phyloP scores from a whole-genome alignment of 2,888 invertebrate genomes.

The Coleophora flavipennella region DNA sequence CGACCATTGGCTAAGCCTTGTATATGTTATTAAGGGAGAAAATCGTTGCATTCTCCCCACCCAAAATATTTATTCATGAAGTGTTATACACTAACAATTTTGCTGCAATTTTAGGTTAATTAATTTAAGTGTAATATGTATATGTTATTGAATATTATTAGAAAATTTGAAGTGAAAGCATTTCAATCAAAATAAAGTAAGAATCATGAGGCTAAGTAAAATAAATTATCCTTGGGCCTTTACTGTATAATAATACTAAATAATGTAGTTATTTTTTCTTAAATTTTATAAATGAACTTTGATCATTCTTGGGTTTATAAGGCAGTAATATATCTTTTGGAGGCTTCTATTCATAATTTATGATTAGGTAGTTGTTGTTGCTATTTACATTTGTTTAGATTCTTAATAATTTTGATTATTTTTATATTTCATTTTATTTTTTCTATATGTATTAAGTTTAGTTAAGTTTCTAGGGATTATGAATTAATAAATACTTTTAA shows the following conservation, averaged over 20 bases:
- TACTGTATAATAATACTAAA: neutral
- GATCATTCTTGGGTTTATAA: conserved; percentile 38
- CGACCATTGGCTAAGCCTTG: conserved; percentile 60
- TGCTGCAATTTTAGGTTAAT: conserved; percentile 43
- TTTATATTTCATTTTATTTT: conserved; percentile 6
- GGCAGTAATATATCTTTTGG: conserved; percentile 43
- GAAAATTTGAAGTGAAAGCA: neutral
- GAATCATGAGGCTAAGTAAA: conserved; percentile 40
- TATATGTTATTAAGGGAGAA: conserved; percentile 47
- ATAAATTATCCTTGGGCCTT: conserved; percentile 1
- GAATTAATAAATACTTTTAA: too few species aligned
- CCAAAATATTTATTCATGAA: conserved; percentile 48
- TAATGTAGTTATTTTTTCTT: conserved; percentile 18
- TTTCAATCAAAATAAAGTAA: conserved; percentile 20
- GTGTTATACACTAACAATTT: conserved; percentile 54
- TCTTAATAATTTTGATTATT: conserved; percentile 30
- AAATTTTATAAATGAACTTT: conserved; percentile 26
- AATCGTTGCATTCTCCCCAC: conserved; percentile 46
- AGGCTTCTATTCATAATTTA: conserved; percentile 47
- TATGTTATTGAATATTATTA: conserved; percentile 24
- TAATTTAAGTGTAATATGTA: conserved; percentile 10
- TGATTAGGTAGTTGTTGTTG: conserved; percentile 58
- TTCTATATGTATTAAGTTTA: too few species aligned
- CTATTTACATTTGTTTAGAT: conserved; percentile 65
- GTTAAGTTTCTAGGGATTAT: too few species aligned